Percentiles rank a stretch among this genome's conserved stretches.
phyloP scores from a whole-genome alignment of 2,797 vertebrate genomes.

The Oryzias dopingdopingensis region DNA sequence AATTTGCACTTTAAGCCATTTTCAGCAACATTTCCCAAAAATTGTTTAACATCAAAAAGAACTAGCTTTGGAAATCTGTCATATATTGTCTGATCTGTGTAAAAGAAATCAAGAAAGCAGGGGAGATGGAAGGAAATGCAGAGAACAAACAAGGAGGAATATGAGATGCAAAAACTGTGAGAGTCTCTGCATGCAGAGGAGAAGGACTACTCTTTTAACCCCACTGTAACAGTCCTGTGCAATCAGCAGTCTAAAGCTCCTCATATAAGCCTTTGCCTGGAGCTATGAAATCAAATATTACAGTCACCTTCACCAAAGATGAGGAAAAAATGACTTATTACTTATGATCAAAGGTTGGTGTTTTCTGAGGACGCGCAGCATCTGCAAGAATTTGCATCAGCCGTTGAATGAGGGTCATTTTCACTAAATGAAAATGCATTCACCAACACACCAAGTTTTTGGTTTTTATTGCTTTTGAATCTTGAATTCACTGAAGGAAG shows the following conservation, averaged over 20 bases:
- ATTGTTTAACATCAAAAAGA: too few species aligned
- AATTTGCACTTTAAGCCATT: too few species aligned
- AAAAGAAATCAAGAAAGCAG: conserved; percentile 10
- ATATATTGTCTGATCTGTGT: too few species aligned
- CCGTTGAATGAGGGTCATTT: conserved; percentile 58
- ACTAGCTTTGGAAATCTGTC: too few species aligned
- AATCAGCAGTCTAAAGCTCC: conserved; percentile 65
- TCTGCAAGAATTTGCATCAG: conserved; percentile 63
- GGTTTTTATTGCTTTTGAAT: conserved; percentile 31
- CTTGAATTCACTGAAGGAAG: conserved; percentile 35
- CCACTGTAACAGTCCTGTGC: conserved; percentile 61
- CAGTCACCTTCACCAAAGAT: conserved; percentile 65
- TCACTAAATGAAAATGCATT: conserved; percentile 40
- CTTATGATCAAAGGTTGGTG: conserved; percentile 72
- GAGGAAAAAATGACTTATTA: conserved; percentile 53
- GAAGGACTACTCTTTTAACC: conserved; percentile 55
- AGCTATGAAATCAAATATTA: conserved; percentile 65
- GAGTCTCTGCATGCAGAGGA: conserved; percentile 58
- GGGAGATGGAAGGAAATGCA: conserved; percentile 12
- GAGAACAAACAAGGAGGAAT: conserved; percentile 37
- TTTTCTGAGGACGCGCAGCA: conserved; percentile 61
- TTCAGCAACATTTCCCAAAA: too few species aligned
- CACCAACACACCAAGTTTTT: conserved; percentile 29
- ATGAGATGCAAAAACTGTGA: conserved; percentile 23
- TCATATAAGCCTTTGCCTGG: conserved; percentile 63